Base-by-base conservation (phyloP, 2,797 vertebrate genomes). In the Chaunax sp. region DNA sequence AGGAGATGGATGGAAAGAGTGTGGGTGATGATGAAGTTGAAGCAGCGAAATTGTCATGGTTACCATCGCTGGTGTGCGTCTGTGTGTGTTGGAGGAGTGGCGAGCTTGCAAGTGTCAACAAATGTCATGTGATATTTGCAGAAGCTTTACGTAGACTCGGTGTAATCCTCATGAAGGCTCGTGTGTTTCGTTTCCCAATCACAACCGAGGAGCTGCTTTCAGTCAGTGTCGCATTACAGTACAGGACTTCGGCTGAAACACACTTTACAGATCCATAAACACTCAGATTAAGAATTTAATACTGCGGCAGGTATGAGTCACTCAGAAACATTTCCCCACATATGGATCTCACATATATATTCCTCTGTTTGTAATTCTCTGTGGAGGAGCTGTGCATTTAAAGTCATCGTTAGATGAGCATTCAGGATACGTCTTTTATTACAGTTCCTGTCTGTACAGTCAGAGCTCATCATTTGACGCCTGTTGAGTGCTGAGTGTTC, bases 21-120 rank as follows among this genome's bases (percentile, higher is more conserved):
- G 91, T 90, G 89, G 88, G 91, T 90, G 88, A 86, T 80, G 85
- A 75, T 85, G 80, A 86, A 82, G 85, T 81, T 82, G 79, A 80
- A 87, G 85, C 82, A 81, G 87, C 80, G 82, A 70, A 79, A 90
- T 91, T 77, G 90, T 89, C 90, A 92, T 92, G 89, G 88, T 92
- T 90, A 92, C 90, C 84, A 83, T 69, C 28, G 19, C 63, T 38
- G 61, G 53, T 64, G 65, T 82, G 77, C 72, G 66, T 47, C 10
- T 33, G 37, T 63, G 65, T 61, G 76, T 47, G 58, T 68, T 56
- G 60, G 63, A 82, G 62, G 56, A 57, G 67, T 54, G 72, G 40
- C 60, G n/a, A n/a, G 33, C 62, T 69, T 56, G 62, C 75, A 81
- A n/a, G 22, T 82, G 80, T 88, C 76, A 89, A 90, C 84, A 87